Base-by-base conservation (phyloP, 2,113 vertebrate species). In the Canis aureus region DNA sequence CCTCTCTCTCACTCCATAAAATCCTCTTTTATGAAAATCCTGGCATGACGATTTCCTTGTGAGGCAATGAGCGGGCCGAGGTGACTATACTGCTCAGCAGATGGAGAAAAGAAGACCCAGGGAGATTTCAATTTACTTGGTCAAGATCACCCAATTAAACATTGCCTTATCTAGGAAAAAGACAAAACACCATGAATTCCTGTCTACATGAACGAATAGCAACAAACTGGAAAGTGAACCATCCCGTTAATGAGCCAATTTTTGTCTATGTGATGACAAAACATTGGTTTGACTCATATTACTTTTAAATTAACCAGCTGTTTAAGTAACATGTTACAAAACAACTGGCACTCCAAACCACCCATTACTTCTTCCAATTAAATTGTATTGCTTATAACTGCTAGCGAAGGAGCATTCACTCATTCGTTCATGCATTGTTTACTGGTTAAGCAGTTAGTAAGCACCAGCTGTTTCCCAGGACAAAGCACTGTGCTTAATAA, bases 281-380 rank as follows among this genome's bases (percentile, higher is more conserved):
- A 90, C 81, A 96, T 82, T 91, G 87, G 86, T 94, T 87, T 95
- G 80, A 94, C 64, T 92, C 89, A 94, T 86, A 93, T 86, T 80
- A 53, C 71, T 89, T 96, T 94, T 96, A 96, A 96, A 96, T 98
- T 92, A 96, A 92, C 95, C 96, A 98, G 96, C 86, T 96, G 90
- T 96, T 96, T 97, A 92, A 76, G 95, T 95, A 96, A 92, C 59
- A 7, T 87, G 87, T 55, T 73, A 1, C 83, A 96, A 89, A 96
- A 96, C 53, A 92, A 97, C 73, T 62, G 83, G 92, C 87, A 93
- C 94, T 95, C 38, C 66, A 90, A 92, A 76, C 57, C 83, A 92
- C 59, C 60, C 85, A 85, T 97, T 97, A 87, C n/a, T 95, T 96
- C 93, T 95, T 86, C 80, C 71, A 88, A 64, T 97, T 97, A 95